These are phyloP conservation scores for Halichoeres trimaculatus DNA, from an alignment of 2,113 vertebrate genomes.

Conservation along the genomic window DNA sequence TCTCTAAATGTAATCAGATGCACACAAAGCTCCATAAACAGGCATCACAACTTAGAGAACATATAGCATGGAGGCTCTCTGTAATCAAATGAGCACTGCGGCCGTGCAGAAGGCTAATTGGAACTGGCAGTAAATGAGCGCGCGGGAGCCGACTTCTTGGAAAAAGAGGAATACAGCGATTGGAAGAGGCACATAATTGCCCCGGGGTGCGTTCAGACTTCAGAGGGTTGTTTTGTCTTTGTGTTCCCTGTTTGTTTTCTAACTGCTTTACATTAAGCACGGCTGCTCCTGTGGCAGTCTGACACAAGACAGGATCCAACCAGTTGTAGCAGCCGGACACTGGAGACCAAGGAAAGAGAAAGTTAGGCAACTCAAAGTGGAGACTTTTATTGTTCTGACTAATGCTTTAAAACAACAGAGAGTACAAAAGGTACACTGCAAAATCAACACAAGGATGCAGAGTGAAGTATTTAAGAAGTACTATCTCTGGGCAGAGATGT, in stretches of 20 bases:
- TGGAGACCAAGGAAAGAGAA: not conserved
- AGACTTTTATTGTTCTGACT: not conserved
- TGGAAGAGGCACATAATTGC: slow-evolving; percentile 47
- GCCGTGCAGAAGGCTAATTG: slow-evolving; percentile 27
- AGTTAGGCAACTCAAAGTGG: not conserved
- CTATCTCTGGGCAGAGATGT: too few species aligned
- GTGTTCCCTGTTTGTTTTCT: slow-evolving; percentile 41
- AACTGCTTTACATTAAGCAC: slow-evolving; percentile 15
- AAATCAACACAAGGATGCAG: too few species aligned
- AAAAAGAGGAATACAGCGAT: slow-evolving; percentile 39
- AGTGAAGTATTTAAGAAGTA: too few species aligned
- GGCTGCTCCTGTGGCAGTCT: slow-evolving; percentile 14
- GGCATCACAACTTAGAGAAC: slow-evolving; percentile 11
- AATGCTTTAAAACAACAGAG: not conserved
- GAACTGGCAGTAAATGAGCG: slow-evolving; percentile 40
- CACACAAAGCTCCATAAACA: slow-evolving; percentile 5
- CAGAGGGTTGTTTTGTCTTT: slow-evolving; percentile 32
- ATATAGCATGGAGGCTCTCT: slow-evolving; percentile 5
- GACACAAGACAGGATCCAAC: slow-evolving; percentile 1
- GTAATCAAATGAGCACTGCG: slow-evolving; percentile 29
- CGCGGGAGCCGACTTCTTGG: slow-evolving; percentile 27
- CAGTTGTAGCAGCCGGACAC: not conserved
- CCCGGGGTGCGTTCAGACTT: slow-evolving; percentile 49
- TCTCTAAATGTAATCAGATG: slow-evolving; percentile 45
- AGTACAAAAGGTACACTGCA: too few species aligned